Base-by-base conservation (phyloP, 2,888 invertebrate species). In the Acholoe squamosa region DNA sequence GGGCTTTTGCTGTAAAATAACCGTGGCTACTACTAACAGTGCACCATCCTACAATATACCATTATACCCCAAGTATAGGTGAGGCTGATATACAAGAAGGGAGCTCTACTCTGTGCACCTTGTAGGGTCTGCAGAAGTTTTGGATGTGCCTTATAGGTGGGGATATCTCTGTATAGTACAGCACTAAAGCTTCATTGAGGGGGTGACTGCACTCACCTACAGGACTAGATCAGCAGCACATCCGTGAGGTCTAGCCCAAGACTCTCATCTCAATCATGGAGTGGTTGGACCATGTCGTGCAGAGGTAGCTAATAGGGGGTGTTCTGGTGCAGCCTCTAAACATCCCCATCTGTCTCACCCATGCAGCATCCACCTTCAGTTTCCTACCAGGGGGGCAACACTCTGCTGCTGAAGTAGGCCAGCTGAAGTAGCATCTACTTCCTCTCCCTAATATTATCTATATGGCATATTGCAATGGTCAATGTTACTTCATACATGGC, bases 201-300 rank as follows among this genome's bases (percentile, higher is more conserved):
- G 25, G 84, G 84, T n/a, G 93, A 92, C 51, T 91, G 91, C 52
- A 89, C 54, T 16, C 84, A 90, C 19, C 89, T 93, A 22, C 93
- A 92, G 76, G 92, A 92, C 61, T 92, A 92, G 56, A 92, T 92
- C 77, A 92, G 34, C 92, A 92, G 89, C 90, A 92, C 0, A 88
- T 93, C 28, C 92, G 93, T 25, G 86, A 91, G n/a, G 89, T 90
- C 12, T 61, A 90, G 86, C 93, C 93, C 3, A 92, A 92, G 61
- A 76, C 91, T 12, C 89, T 92, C 12, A 91, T 92, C 52, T 86
- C 89, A 31, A 92, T 93, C 86, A 89, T 92, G n/a, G 90, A 91
- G 33, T 91, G 92, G 89, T 91, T 93, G 34, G 92, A 92, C 76
- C 43, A 54, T 12, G 89, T 34, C 34, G 67, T 89, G 56, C 61